These are phyloP conservation scores for Caenorhabditis sp. DNA, from an alignment of 2,888 invertebrate genomes.

Conservation along the genomic window DNA sequence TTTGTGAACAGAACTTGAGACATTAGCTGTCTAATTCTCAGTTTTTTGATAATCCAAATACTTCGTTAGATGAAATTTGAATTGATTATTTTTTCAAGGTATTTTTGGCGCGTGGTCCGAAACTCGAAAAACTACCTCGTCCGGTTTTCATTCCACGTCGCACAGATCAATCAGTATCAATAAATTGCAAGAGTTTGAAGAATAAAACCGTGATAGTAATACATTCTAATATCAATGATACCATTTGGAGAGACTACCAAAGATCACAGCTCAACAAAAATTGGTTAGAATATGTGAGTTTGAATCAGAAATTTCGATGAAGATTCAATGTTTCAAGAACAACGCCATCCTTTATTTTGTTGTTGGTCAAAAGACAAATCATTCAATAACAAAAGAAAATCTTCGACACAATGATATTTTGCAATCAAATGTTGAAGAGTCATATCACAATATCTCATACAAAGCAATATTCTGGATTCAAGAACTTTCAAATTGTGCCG, in stretches of 20 bases:
- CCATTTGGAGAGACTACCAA: conserved; percentile 2
- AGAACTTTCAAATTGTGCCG: conserved; percentile 23
- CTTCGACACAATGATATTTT: conserved; percentile 18
- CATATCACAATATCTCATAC: conserved; percentile 52
- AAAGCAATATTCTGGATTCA: conserved; percentile 49
- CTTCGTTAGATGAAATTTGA: not conserved
- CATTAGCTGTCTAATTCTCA: too few species aligned
- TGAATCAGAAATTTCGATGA: not conserved
- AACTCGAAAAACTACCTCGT: conserved; percentile 13
- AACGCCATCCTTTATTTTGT: conserved; percentile 29
- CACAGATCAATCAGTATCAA: conserved; percentile 7
- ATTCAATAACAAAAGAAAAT: conserved; percentile 14
- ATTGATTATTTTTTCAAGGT: conserved; percentile 14
- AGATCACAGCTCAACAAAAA: not conserved
- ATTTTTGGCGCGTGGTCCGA: conserved; percentile 26
- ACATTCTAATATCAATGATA: conserved; percentile 29
- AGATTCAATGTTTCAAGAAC: conserved; percentile 12
- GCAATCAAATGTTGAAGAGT: conserved; percentile 35
- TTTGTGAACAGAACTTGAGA: too few species aligned
- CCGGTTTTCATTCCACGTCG: conserved; percentile 2
- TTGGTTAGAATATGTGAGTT: conserved; percentile 27
- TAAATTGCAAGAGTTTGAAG: conserved; percentile 16
- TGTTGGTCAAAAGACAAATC: not conserved
- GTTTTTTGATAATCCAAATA: not conserved
- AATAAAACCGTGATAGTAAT: conserved; percentile 29